These are phyloP conservation scores for Rugalucina vietnamica DNA, from an alignment of 2,888 invertebrate genomes.

Conservation along the genomic window DNA sequence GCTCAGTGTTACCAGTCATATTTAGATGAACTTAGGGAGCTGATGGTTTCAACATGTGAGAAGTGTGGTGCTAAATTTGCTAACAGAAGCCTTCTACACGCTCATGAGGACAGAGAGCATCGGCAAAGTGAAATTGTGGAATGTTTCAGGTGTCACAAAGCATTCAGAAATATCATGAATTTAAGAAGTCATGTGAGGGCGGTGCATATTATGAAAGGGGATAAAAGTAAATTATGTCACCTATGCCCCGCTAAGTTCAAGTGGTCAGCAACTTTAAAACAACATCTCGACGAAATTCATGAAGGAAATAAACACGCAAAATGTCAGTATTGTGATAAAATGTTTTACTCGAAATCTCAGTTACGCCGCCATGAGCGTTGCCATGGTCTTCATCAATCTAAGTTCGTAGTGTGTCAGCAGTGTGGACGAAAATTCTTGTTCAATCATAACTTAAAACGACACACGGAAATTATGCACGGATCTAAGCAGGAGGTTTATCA, in stretches of 20 bases:
- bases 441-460: constrained; percentile 71
- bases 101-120: constrained; percentile 65
- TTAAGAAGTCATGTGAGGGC: constrained; percentile 66
- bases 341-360: constrained; percentile 67
- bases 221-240: constrained; percentile 60
- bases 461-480: constrained; percentile 69
- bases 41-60: constrained; percentile 59
- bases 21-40: constrained; percentile 58
- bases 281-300: constrained; percentile 73
- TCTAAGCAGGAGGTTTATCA: constrained; percentile 69
- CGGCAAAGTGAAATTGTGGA: constrained; percentile 20
- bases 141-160: constrained; percentile 66
- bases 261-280: constrained; percentile 65
- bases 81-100: constrained; percentile 54
- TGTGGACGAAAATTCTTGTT: constrained; percentile 74
- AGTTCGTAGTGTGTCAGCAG: constrained; percentile 61
- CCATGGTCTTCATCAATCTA: constrained; percentile 65
- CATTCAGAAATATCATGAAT: constrained; percentile 61
- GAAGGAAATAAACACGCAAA: constrained; percentile 59
- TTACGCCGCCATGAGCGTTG: constrained; percentile 68
- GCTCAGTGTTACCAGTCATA: constrained; percentile 59
- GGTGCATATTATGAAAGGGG: constrained; percentile 55
- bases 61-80: constrained; percentile 59
- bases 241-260: constrained; percentile 71
- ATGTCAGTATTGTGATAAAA: constrained; percentile 69